Base-by-base conservation (phyloP, 2,797 vertebrate species). In the Sebastes ruberrimus region DNA sequence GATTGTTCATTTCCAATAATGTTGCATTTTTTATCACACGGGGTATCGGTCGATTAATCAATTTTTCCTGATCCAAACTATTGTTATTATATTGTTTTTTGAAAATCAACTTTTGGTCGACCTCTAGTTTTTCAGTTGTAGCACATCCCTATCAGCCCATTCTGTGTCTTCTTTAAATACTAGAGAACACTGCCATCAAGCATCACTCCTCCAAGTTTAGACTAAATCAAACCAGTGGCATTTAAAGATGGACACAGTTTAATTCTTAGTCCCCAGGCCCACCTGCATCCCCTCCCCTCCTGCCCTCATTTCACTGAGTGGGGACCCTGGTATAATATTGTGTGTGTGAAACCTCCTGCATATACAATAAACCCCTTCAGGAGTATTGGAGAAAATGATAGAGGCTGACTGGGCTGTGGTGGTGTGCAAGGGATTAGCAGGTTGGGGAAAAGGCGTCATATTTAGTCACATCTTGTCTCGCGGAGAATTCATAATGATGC, bases 401-500 rank as follows among this genome's bases (percentile, higher is more conserved):
- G 72, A 64, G 75, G 27, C 53, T 59, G 78, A 86, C 80, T 82
- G 20, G 27, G 74, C 32, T 35, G 23, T 35, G 74, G 33, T 23
- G 18, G 57, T 66, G 38, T 77, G 63, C 20, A n/a, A 23, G 5
- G 27, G 62, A 79, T 88, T 74, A 76, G 75, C 68, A 79, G 81
- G 76, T 77, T 62, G 46, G 83, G 81, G 70, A 71, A 56, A 76
- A 82, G 71, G 80, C 28, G 28, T 89, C 85, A 74, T 57, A 84
- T 85, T 77, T 52, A 72, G 86, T 88, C 86, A 71, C 61, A 74
- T 87, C 84, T 68, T 60, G 33, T 87, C 80, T 66, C 2, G 55
- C 33, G 73, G 33, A 63, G 82, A 76, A 89, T 89, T 85, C 64
- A 35, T 80, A 75, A 85, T n/a, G 74, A 78, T 18, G 82, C 81